Percentiles rank a stretch among this genome's conserved stretches.
These are phyloP conservation scores for Meghimatium bilineatum DNA, from an alignment of 2,888 invertebrate species.

Conservation along the genomic window DNA sequence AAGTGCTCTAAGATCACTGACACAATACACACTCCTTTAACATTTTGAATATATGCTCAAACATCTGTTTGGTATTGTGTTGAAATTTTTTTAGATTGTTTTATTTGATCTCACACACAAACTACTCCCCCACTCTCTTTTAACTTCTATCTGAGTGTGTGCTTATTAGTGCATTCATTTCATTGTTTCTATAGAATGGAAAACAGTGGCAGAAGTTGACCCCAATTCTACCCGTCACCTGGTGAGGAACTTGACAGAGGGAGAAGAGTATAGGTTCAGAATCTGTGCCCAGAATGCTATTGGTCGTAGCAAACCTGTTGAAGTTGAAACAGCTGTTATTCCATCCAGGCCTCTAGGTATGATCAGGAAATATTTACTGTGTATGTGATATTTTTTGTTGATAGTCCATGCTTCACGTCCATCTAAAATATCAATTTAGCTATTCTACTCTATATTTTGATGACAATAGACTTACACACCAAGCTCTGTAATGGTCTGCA, in stretches of 20 bases:
- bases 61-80: no score
- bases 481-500: no score
- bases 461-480: no score
- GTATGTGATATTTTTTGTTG: no score
- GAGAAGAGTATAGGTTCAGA: conserved; percentile 85
- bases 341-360: conserved; percentile 71
- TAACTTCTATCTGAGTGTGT: background rate
- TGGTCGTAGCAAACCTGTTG: conserved; percentile 86
- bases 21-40: no score
- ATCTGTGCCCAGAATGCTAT: conserved; percentile 91
- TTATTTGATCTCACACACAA: no score
- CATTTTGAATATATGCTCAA: no score
- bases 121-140: background rate
- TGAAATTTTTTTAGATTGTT: no score
- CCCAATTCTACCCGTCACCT: conserved; percentile 58
- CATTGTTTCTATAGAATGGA: conserved; percentile 56
- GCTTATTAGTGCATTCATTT: background rate
- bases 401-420: no score
- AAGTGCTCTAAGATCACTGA: no score
- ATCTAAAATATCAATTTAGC: no score
- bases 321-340: conserved; percentile 61
- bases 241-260: conserved; percentile 65
- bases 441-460: no score
- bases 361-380: background rate
- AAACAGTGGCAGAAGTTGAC: conserved; percentile 55